Base-by-base conservation (phyloP, 2,797 vertebrate genomes). In the Megalops cyprinoides region DNA sequence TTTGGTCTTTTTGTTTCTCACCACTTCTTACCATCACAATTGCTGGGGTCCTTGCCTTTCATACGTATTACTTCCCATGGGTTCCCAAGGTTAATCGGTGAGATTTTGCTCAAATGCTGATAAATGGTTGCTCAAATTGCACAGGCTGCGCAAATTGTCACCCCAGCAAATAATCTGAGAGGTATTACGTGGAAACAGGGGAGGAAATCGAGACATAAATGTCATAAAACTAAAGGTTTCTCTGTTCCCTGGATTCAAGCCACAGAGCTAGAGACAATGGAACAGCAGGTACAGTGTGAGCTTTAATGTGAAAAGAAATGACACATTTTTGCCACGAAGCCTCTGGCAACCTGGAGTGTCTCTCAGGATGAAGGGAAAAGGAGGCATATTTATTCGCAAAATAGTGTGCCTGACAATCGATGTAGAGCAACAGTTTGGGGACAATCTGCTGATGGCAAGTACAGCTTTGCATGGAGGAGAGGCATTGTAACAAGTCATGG, bases 251-350 rank as follows among this genome's bases (percentile, higher is more conserved):
- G 44, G 12, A 39, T 5, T 12, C 14, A 67, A 28, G 58, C 8
- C 25, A 10, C 25, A 14, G 58, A 65, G 60, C 28, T 28, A 15
- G 4, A 65, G 65, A 42, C 65, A 42, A 69, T 44, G n/a, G n/a
- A n/a, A n/a, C n/a, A 20, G 34, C 37, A 7, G 37, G 65, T 42
- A 69, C 34, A 28, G 37, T 23, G 4, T 31, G 6, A 10, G 10
- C 37, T 69, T 42, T 69, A 18, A 42, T 69, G 34, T 69, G 65
- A 39, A 69, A 69, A 69, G 28, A 69, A 69, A 69, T 69, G 34
- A 37, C 34, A 42, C 65, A 15, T 69, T 69, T 42, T 67, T 25
- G 65, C 65, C 65, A 42, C 18, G 25, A 37, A n/a, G 65, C 65
- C 31, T 69, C 4, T n/a, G n/a, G n/a, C n/a, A n/a, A n/a, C n/a